Evolutionary conservation across 2,888 invertebrate genomes (phyloP), one percentile per base, ranked within the genome.

Genomic region (Drosophila incognita): DNA sequence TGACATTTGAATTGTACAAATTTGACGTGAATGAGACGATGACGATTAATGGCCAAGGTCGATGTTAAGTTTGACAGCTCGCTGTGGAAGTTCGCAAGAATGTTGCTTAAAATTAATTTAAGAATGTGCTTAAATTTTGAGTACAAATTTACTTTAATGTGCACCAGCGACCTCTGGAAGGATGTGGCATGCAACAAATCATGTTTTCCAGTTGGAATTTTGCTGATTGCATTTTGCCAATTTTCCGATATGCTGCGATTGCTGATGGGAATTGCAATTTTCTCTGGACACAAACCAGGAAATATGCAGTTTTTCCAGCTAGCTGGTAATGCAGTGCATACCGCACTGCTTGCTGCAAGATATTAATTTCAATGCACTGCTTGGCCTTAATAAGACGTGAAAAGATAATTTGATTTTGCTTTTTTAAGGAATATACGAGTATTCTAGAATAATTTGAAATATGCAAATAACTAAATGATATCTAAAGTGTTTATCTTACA

Each of bases 11-110:
- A 89, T 84, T 87, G 89, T 79, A 81, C 67, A 90, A 86, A 85
- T 83, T 87, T 82, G 87, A 82, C 84, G 62, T 85, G 85, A 83
- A 81, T 80, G 87, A 70, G 74, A 69, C 69, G 60, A 35, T 63
- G 63, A 90, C 79, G 85, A 92, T 90, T 92, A 91, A 90, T 90
- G 83, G 86, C 79, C 91, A 91, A 91, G 91, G 91, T 92, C 92
- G 91, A 54, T 79, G 79, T 79, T 71, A 76, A 78, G 70, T 77
- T 78, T 83, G 82, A 82, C 85, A 87, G 77, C 75, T 81, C 65
- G 49, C 49, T 64, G 65, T 38, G 57, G 13, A 33, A 58, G 33
- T 52, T 51, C 27, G 35, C 35, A 13, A 38, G 40, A 66, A 69
- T 38, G 40, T 75, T 60, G 18, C 33, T 33, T 1, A 33, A 29